These are phyloP conservation scores for Bungarus multicinctus DNA, from an alignment of 2,113 vertebrate genomes.

Conservation along the genomic window DNA sequence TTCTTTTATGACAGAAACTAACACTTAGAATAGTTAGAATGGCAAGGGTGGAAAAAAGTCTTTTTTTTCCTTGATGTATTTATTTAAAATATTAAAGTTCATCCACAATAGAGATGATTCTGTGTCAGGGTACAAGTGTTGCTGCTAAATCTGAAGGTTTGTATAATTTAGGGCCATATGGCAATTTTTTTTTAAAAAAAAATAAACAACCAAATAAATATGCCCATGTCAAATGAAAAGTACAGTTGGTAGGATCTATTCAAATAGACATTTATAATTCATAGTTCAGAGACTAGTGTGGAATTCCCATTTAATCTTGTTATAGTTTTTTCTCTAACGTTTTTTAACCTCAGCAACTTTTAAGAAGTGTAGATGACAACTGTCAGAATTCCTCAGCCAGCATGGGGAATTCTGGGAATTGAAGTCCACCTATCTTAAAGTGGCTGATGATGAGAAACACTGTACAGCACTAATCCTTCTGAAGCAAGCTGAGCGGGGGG, in stretches of 20 bases:
- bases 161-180: conserved; percentile 16
- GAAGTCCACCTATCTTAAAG: neutral
- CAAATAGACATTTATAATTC: neutral
- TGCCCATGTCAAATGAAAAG: neutral
- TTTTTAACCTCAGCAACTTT: neutral
- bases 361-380: neutral
- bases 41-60: neutral
- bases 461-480: neutral
- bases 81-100: neutral
- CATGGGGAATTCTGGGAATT: neutral
- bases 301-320: neutral
- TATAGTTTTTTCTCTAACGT: neutral
- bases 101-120: neutral
- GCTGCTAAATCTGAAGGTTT: neutral
- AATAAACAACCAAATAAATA: neutral
- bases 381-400: neutral
- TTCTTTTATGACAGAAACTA: conserved; percentile 52
- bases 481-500: neutral
- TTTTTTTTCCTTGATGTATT: neutral
- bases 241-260: neutral
- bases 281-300: neutral
- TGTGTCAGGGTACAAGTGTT: neutral
- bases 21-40: conserved; percentile 35
- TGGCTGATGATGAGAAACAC: neutral
- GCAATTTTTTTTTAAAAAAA: conserved; percentile 6